Conservation (phyloP, 2,888 invertebrate genomes). For the Archips xylosteana region DNA sequence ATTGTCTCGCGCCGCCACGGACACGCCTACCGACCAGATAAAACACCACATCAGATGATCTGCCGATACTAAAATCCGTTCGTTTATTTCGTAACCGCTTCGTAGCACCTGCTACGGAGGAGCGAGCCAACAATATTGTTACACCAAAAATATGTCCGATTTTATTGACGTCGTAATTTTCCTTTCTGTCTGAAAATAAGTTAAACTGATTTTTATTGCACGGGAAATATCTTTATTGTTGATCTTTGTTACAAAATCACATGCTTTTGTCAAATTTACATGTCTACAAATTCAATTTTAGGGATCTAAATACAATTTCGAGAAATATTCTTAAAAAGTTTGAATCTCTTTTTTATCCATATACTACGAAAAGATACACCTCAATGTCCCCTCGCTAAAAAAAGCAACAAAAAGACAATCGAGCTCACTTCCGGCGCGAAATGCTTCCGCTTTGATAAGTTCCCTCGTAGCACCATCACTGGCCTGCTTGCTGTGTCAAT, state of each 20-base stretch:
- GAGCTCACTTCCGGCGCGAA: slow-evolving; percentile 69
- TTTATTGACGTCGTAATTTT: slow-evolving; percentile 32
- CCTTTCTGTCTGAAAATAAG: slow-evolving; percentile 29
- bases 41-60: slow-evolving; percentile 83
- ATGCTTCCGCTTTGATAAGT: slow-evolving; percentile 69
- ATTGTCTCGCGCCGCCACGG: slow-evolving; percentile 70
- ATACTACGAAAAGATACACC: slow-evolving; percentile 52
- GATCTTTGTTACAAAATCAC: slow-evolving; percentile 2
- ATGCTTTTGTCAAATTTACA: slow-evolving; percentile 4
- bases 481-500: background rate
- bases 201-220: slow-evolving; percentile 29
- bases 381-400: slow-evolving; percentile 64
- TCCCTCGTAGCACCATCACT: slow-evolving; percentile 40
- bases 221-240: slow-evolving; percentile 9
- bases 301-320: background rate
- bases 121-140: slow-evolving; percentile 37
- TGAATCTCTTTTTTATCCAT: slow-evolving; percentile 48
- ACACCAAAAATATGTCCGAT: slow-evolving; percentile 26
- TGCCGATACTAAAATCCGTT: slow-evolving; percentile 68
- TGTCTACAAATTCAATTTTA: background rate
- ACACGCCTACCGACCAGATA: slow-evolving; percentile 81
- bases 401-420: slow-evolving; percentile 67
- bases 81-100: slow-evolving; percentile 69
- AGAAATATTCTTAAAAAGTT: background rate
- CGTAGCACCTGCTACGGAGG: slow-evolving; percentile 54